Evolutionary conservation across 2,888 invertebrate genomes (phyloP).

Genomic region (Mythimna albipuncta): DNA sequence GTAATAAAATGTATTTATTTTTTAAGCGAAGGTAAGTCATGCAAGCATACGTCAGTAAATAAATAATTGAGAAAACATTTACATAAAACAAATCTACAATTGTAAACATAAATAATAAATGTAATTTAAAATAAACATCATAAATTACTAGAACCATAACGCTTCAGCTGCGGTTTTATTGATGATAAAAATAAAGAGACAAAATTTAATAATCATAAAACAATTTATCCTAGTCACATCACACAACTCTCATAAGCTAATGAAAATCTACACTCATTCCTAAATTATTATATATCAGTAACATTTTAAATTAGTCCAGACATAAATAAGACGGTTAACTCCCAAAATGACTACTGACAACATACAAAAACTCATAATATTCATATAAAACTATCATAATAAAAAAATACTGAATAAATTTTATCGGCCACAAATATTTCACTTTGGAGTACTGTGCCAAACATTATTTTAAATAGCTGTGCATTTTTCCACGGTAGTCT

Average conservation of each 20-base stretch:
- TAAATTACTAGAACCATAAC: not conserved
- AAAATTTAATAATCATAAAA: constrained; percentile 8
- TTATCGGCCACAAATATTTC: constrained; percentile 51
- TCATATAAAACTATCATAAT: constrained; percentile 61
- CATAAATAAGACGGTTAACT: constrained; percentile 44
- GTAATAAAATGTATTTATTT: no score
- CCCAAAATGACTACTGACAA: constrained; percentile 27
- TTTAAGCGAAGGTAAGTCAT: no score
- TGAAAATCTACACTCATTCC: constrained; percentile 8
- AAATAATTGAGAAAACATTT: no score
- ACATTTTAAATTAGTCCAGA: constrained; percentile 37
- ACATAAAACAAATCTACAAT: not conserved
- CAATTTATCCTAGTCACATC: constrained; percentile 11
- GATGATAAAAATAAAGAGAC: constrained; percentile 1
- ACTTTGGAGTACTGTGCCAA: constrained; percentile 46
- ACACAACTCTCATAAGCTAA: not conserved
- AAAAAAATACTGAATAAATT: constrained; percentile 50
- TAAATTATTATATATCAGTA: constrained; percentile 1
- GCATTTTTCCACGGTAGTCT: not conserved
- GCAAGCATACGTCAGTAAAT: no score
- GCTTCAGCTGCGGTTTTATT: constrained; percentile 6
- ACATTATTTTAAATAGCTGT: constrained; percentile 31
- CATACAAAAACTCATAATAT: constrained; percentile 42
- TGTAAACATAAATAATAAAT: not conserved
- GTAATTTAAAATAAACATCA: not conserved